Evolutionary conservation across 2,888 invertebrate species (phyloP), one percentile per base, ranked within the genome.

Genomic region (Meandrusa payeni): DNA sequence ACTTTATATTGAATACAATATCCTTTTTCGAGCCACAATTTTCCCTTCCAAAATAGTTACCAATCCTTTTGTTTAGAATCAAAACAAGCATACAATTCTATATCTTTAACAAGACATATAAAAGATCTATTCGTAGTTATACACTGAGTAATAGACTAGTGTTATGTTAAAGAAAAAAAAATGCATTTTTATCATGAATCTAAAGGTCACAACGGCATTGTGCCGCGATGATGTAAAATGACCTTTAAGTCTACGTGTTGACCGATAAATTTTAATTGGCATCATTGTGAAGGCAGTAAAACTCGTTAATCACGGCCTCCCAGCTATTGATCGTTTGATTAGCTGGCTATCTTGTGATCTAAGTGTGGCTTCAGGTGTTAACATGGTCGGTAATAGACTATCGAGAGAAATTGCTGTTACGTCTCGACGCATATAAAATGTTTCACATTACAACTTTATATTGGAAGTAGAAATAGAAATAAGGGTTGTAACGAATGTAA

Each of bases 321-420:
- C 19, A 3, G 36, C 24, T 31, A 24, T 36, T 42, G 36, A 37
- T 42, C 29, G 34, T 41, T 28, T 34, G 41, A 41, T 41, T 34
- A 42, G 11, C 23, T 22, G 29, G 9, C 15, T 42, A 36, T 41
- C 41, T 28, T 19, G 22, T 27, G 22, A 36, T 37, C 42, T 9
- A 7, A 24, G 17, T 17, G 36, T 34, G n/a, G 7, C 23, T 28
- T 15, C 36, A 17, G 28, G 42, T 42, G 42, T 42, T 42, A 42
- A 42, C 42, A 37, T 31, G 42, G 3, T 6, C 33, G 2, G 27
- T 34, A 28, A 34, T 42, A 17, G 19, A 41, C 15, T 9, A 37
- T 36, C 24, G 19, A 37, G 34, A 42, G 42, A 42, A 42, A 42
- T 31, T 42, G 19, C 36, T 42, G 12, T 42, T 42, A 42, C 36